phyloP scores from a whole-genome alignment of 2,797 vertebrate genomes.

The Poeciliopsis presidionis region DNA sequence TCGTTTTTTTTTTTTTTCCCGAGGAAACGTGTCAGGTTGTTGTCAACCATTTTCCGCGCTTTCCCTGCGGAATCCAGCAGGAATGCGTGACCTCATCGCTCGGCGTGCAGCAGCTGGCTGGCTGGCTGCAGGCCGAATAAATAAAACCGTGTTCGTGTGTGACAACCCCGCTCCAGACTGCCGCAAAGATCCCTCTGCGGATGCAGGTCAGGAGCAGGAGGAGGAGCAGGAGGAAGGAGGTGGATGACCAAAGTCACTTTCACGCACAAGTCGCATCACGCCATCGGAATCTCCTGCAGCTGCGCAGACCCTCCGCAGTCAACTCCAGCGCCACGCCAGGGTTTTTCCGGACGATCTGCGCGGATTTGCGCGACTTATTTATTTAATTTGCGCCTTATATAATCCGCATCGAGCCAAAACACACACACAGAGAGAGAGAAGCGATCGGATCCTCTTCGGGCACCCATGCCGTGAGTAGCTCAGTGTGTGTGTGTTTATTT shows the following conservation, averaged over 20 bases:
- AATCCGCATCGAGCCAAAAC: conserved; percentile 47
- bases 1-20: too few species aligned
- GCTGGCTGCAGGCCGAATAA: neutral
- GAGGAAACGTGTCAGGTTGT: neutral
- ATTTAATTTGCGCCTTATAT: conserved; percentile 71
- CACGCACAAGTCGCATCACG: conserved; percentile 54
- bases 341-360: conserved; percentile 61
- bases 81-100: neutral
- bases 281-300: conserved; percentile 75
- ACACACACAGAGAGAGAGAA: neutral
- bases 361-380: conserved; percentile 70
- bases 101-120: neutral
- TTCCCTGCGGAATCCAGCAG: neutral
- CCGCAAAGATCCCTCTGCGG: neutral
- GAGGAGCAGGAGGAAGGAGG: neutral
- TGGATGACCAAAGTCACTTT: conserved; percentile 36
- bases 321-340: conserved; percentile 51
- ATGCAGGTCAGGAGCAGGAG: conserved; percentile 6
- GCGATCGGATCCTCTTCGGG: conserved; percentile 12
- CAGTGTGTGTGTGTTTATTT: conserved; percentile 15
- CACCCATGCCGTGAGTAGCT: conserved; percentile 63
- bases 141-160: neutral
- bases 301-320: conserved; percentile 62
- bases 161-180: neutral
- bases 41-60: neutral